phyloP scores from a whole-genome alignment of 30 jellyfish, hydroid and myxozoan genomes.

The Turritopsis dohrnii region DNA sequence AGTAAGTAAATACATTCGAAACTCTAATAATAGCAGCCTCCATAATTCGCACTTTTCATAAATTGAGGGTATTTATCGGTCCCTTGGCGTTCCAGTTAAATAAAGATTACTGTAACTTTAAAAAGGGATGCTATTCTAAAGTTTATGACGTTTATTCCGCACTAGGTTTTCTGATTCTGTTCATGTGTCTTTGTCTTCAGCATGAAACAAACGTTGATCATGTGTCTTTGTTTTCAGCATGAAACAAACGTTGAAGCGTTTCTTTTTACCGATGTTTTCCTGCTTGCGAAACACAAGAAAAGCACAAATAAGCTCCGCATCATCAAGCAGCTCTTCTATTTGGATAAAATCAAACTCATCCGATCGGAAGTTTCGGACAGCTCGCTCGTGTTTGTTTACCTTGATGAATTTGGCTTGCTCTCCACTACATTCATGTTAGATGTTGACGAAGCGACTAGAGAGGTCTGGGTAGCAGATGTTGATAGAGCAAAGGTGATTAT shows the following conservation, averaged over 20 bases:
- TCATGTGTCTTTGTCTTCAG: no score
- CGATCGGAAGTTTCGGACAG: slow-evolving; percentile 60
- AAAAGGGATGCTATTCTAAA: no score
- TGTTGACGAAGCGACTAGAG: slow-evolving; percentile 38
- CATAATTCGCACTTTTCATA: no score
- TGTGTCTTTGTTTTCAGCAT: neutral
- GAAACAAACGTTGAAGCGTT: slow-evolving; percentile 65
- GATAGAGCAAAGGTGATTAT: slow-evolving; percentile 70
- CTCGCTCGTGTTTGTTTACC: slow-evolving; percentile 50
- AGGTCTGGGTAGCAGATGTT: slow-evolving; percentile 52
- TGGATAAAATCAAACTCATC: slow-evolving; percentile 45
- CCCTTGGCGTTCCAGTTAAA: no score
- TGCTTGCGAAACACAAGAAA: slow-evolving; percentile 59
- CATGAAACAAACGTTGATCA: no score
- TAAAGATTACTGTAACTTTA: no score
- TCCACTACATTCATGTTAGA: slow-evolving; percentile 58
- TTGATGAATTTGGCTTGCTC: slow-evolving; percentile 61
- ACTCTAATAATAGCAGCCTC: no score
- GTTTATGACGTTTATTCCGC: no score
- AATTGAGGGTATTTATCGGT: no score
- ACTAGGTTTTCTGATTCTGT: no score
- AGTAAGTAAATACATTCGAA: no score
- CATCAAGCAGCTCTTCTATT: slow-evolving; percentile 49
- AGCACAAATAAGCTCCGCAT: slow-evolving; percentile 48
- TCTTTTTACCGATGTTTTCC: slow-evolving; percentile 65